Evolutionary conservation across 2,888 invertebrate genomes (phyloP), one percentile per base, ranked within the genome.

Genomic region (Cheilosia soror): DNA sequence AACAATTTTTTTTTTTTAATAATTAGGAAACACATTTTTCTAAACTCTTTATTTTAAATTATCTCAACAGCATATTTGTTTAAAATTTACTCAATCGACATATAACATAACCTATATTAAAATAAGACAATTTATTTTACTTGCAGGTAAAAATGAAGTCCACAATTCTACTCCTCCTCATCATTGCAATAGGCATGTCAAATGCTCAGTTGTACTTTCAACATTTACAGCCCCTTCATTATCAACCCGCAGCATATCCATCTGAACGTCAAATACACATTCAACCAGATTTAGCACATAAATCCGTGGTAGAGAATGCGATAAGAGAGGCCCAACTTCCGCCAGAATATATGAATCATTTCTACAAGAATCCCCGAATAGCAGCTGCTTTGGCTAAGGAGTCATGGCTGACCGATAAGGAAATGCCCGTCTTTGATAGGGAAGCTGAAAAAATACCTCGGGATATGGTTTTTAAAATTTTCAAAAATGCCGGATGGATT

Each of bases 401-500:
- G 88, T 96, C 96, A 0, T 96, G 96, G 96, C 94, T 96, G 87
- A 94, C 94, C 0, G 94, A 95, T 87, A 96, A 96, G 89, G 96
- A 96, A 90, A 95, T 95, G 93, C 95, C 95, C 82, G 96, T 97
- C 0, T 93, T 95, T 53, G 94, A 96, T 89, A 93, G 97, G 11
- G 96, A 96, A 89, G 95, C 96, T 0, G 96, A 97, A 88, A 96
- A 96, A 91, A 97, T 97, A 82, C 95, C 96, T 0, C 93, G 97
- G 2, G 94, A 95, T 85, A 95, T 95, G 89, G 96, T 97, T 77
- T 96, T 94, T 88, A 94, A 95, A 89, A 94, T 96, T 79, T 94
- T 97, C 63, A 95, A 95, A 90, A 94, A 94, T 90, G 96, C 96
- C 13, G 96, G 96, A 6, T 95, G 86, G 72, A 89, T 92, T 51